Evolutionary conservation across 92 coral and sea anemone species (phyloP), one percentile per base, ranked within the genome.

Genomic region (Actinostola sp.): DNA sequence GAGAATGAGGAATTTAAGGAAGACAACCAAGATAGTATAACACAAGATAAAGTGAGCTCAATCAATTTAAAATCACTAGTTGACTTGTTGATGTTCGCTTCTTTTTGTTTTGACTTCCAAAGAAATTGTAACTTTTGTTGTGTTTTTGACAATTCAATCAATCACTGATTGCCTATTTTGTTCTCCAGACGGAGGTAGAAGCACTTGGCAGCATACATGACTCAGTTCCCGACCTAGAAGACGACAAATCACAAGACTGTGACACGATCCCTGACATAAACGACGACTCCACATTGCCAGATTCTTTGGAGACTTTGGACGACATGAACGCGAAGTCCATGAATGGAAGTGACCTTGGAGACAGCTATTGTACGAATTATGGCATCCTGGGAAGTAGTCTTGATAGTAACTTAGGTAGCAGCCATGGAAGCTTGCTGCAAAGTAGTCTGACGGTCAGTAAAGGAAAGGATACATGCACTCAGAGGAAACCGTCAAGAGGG

Each of bases 401-500:
- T 29, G 74, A 55, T n/a, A 86, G 91, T 63, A 90, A 87, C 48
- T 74, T 90, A 1, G 75, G 78, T 2, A 77, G 89, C 35, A 87
- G 92, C 49, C 62, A 87, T 19, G 81, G 80, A 0, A 66, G 87
- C 19, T 28, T 55, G 41, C 46, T 85, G 48, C 81, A 67, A 38
- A 86, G 60, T 30, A 82, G 92, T 64, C 71, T 87, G 20, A 64
- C 86, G 9, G 68, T 76, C 12, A 80, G 97, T 36, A 87, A 87
- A 73, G 97, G 97, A 31, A 90, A 90, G 70, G 92, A 86, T 42
- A 48, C 63, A 16, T n/a, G n/a, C n/a, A n/a, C n/a, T n/a, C 92
- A 88, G 46, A 68, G 89, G 65, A 90, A 90, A 60, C 83, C 97
- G 19, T 61, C 87, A 0, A 56, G 97, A 78, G 98, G 98, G 49